Base-by-base conservation (phyloP, 2,113 vertebrate species). In the Origma solitaria region DNA sequence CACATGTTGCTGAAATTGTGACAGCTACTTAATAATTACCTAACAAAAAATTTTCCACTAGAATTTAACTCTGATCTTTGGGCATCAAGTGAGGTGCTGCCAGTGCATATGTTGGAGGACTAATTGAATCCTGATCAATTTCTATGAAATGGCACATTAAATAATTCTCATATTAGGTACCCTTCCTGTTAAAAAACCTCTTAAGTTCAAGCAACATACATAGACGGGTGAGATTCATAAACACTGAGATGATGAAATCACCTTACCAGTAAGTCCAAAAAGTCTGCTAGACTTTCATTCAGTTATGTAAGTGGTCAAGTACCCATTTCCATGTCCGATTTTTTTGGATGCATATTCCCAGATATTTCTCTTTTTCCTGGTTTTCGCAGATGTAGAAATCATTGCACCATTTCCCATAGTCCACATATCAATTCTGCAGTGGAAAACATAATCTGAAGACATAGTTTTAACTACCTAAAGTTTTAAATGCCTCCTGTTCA, bases 71-170 rank as follows among this genome's bases (percentile, higher is more conserved):
- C 42, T 53, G 37, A 85, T 44, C 28, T 56, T 35, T 47, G 27
- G 37, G 24, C 40, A 57, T 11, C 24, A 72, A 65, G 11, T 1
- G 3, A 81, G 49, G 40, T 10, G 37, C 6, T 71, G 28, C 7
- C 66, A 50, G 49, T 5, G n/a, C 25, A 53, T 13, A 18, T 0
- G n/a, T n/a, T n/a, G n/a, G n/a, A n/a, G n/a, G 40, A 15, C 27
- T 81, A 47, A 81, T 16, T 37, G 68, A 80, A 80, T 35, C 62
- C 49, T 88, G 44, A 17, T 71, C 30, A 17, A 35, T 86, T 95
- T 75, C 31, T 47, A 53, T 58, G 44, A 38, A 51, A 40, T 19
- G 31, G 47, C 37, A 57, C 0, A 4, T 45, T 28, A 50, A 83
- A 72, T 33, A 68, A 72, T 71, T 86, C 49, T 51, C 10, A 15